phyloP scores from a whole-genome alignment of 2,797 vertebrate genomes.

The Rhyacichthys aspro region DNA sequence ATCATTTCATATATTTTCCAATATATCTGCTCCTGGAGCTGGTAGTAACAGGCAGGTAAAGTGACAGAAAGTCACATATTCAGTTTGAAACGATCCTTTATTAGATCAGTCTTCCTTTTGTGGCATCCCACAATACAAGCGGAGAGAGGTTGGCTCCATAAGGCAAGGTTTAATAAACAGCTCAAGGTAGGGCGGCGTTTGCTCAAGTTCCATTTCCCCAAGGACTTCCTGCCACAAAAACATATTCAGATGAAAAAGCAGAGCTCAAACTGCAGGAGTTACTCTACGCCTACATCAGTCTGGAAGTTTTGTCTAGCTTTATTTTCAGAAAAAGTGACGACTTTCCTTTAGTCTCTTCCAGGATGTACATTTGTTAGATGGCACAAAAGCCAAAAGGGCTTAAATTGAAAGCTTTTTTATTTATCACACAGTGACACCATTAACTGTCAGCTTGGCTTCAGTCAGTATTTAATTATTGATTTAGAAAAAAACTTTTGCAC shows the following conservation, averaged over 20 bases:
- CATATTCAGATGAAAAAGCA: background rate
- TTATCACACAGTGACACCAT: background rate
- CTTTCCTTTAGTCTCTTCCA: background rate
- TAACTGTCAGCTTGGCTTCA: slow-evolving; percentile 3
- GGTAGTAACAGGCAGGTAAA: background rate
- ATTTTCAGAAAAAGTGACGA: background rate
- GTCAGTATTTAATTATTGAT: slow-evolving; percentile 23
- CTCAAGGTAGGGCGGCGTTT: background rate
- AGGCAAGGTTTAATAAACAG: slow-evolving; percentile 8
- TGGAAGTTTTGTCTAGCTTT: background rate
- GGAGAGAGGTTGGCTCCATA: background rate
- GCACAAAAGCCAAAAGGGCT: background rate
- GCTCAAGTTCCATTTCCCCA: background rate
- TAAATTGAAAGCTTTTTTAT: background rate
- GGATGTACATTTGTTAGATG: background rate
- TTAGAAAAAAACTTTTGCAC: background rate
- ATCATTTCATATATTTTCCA: background rate
- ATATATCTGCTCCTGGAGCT: background rate
- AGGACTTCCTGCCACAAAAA: slow-evolving; percentile 9
- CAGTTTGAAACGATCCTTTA: background rate
- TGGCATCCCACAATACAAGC: background rate
- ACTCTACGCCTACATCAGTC: background rate
- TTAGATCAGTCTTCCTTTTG: slow-evolving; percentile 1
- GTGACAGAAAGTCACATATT: background rate
- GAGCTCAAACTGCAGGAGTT: background rate